A percentile compares a stretch with the other conserved stretches of the same genome.
Evolutionary conservation across 2,888 invertebrate genomes (phyloP).

Genomic region (Trissolcus japonicus): DNA sequence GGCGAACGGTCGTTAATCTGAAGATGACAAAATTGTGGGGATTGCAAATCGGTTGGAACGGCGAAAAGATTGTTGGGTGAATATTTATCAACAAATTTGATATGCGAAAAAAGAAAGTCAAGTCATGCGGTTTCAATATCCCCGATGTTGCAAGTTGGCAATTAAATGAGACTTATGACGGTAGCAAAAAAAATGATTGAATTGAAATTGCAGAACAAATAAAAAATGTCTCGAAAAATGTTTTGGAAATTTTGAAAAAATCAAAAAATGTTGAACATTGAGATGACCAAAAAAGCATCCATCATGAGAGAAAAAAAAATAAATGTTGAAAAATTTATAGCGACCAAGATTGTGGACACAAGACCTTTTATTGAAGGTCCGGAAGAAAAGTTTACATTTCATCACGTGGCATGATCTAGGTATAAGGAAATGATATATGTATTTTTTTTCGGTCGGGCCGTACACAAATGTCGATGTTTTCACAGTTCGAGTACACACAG

Average conservation of each 20-base stretch:
- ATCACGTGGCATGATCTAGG: conserved; percentile 6
- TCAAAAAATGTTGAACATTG: too few relatives aligned
- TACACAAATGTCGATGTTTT: conserved; percentile 32
- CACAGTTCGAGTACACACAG: conserved; percentile 18
- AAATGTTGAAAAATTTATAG: conserved; percentile 1
- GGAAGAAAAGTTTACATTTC: conserved; percentile 7
- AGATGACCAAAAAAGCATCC: too few relatives aligned
- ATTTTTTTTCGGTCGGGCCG: not conserved
- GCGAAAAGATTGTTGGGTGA: too few relatives aligned
- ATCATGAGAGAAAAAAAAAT: conserved; percentile 8
- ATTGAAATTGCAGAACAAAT: not conserved
- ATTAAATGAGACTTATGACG: conserved; percentile 59
- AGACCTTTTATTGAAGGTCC: not conserved
- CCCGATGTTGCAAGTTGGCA: conserved; percentile 55
- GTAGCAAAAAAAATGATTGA: conserved; percentile 62
- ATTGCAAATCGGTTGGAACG: too few relatives aligned
- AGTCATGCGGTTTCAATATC: conserved; percentile 63
- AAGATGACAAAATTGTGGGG: too few relatives aligned
- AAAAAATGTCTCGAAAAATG: too few relatives aligned
- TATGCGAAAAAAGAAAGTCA: conserved; percentile 2
- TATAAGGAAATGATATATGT: conserved; percentile 10
- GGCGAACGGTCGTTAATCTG: not conserved
- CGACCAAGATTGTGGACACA: not conserved
- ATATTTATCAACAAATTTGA: too few relatives aligned
- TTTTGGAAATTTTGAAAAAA: too few relatives aligned